Base-by-base conservation (phyloP, 2,797 vertebrate genomes). In the Chrosomus eos region DNA sequence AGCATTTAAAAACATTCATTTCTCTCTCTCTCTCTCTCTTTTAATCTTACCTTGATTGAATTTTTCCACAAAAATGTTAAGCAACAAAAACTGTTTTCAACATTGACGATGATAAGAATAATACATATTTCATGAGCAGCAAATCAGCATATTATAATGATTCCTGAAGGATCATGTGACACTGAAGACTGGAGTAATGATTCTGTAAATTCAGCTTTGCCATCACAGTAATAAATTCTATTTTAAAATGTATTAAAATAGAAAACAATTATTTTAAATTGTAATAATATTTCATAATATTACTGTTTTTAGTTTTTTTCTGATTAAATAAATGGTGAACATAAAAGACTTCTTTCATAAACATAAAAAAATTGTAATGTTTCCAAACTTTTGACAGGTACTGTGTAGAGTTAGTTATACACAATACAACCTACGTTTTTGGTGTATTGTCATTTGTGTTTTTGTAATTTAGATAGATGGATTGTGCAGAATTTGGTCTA, bases 331-430 rank as follows among this genome's bases (percentile, higher is more conserved):
- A 14, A 31, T 31, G 6, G 6, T 18, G 26, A 64, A 26, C 28
- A 64, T 18, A 3, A 64, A 7, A 64, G 14, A 62, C 2, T n/a
- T 16, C 13, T 28, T 28, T 62, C 26, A 62, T 16, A 28, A 28
- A 28, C n/a, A 28, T 23, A 1, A 43, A 43, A 3, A 9, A 0
- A 23, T 26, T 26, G 13, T 14, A 60, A 60, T 5, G 26, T 31
- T 64, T 64, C 60, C 60, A 64, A 64, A 31, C 13, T 64, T 64
- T 64, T 64, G 60, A 64, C 60, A 62, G 60, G 14, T 60, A 58
- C 55, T n/a, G 23, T 58, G 21, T 11, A 51, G 48, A 48, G 16
- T 5, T 1, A 51, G 48, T 5, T 16, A 51, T 51, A 5, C 48
- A 51, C 48, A 51, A 51, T 19, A 19, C 48, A 51, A 51, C 48